phyloP scores from a whole-genome alignment of 2,113 vertebrate species.

The Pygathrix nemaeus region DNA sequence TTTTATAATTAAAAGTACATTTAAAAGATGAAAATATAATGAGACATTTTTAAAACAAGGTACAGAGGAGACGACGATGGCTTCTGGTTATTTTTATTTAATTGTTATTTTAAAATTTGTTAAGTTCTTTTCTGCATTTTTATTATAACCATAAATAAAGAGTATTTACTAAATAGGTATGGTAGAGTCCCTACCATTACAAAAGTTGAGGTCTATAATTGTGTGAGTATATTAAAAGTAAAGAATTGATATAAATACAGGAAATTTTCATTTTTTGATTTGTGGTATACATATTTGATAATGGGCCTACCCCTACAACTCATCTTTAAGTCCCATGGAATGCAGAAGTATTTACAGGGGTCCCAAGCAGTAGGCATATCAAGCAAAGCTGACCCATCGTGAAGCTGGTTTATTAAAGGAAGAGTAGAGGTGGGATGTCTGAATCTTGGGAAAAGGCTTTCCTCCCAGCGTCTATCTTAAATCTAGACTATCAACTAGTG shows the following conservation, averaged over 20 bases:
- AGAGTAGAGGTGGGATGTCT: neutral
- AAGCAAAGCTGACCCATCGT: neutral
- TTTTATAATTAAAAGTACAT: conserved; percentile 4
- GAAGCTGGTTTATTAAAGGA: neutral
- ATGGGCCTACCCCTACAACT: neutral
- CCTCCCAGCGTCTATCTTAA: neutral
- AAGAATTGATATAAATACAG: neutral
- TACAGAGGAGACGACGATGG: neutral
- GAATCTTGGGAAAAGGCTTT: neutral
- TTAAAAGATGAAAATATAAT: conserved; percentile 19
- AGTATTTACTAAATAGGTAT: neutral
- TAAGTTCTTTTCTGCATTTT: neutral
- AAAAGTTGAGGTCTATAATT: neutral
- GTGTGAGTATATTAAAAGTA: neutral
- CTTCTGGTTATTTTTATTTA: conserved; percentile 4
- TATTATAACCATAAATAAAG: neutral
- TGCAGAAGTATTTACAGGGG: neutral
- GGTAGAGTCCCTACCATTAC: neutral
- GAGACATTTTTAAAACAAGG: neutral
- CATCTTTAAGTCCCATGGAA: neutral
- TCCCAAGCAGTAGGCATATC: neutral
- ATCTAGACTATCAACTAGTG: neutral
- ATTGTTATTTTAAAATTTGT: neutral
- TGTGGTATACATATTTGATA: neutral
- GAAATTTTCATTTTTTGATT: neutral